Evolutionary conservation across 2,113 vertebrate genomes (phyloP).

Genomic region (Perca fluviatilis): DNA sequence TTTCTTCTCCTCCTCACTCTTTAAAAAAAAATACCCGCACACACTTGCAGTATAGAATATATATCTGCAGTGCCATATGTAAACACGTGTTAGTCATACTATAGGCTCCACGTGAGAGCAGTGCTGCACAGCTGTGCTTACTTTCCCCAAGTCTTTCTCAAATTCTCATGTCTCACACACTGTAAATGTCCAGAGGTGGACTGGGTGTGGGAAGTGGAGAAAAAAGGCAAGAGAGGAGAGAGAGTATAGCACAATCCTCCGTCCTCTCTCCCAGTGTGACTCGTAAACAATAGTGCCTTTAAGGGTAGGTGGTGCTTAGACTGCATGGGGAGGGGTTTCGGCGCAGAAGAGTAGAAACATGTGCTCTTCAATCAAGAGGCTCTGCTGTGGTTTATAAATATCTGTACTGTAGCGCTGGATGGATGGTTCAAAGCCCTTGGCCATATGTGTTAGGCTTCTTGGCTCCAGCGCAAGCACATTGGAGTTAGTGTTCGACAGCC

Average conservation of each 20-base stretch:
- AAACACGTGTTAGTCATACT: constrained; percentile 71
- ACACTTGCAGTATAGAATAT: constrained; percentile 21
- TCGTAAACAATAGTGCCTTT: constrained; percentile 76
- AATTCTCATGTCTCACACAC: constrained; percentile 62
- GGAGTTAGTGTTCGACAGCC: constrained; percentile 53
- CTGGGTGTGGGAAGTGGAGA: constrained; percentile 34
- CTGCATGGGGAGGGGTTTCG: constrained; percentile 55
- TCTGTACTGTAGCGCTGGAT: constrained; percentile 70
- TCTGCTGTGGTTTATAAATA: constrained; percentile 83
- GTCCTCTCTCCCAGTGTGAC: constrained; percentile 53
- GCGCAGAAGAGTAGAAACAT: constrained; percentile 80
- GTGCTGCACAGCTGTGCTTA: constrained; percentile 79
- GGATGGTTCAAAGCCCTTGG: constrained; percentile 70
- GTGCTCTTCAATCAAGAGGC: constrained; percentile 80
- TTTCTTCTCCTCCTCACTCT: constrained; percentile 31
- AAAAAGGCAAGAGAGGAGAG: constrained; percentile 24
- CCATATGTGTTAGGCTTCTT: constrained; percentile 71
- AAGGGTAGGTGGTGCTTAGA: constrained; percentile 62
- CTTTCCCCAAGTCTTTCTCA: constrained; percentile 67
- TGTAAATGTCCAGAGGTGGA: constrained; percentile 51
- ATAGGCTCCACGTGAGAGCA: constrained; percentile 70
- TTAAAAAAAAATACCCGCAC: constrained; percentile 9
- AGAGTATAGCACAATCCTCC: constrained; percentile 21
- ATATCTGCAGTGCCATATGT: constrained; percentile 55
- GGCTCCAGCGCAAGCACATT: constrained; percentile 57